A percentile compares a stretch with the other conserved stretches of the same genome.
Evolutionary conservation across 2,888 invertebrate species (phyloP).

Genomic region (Oxytorus armatus): DNA sequence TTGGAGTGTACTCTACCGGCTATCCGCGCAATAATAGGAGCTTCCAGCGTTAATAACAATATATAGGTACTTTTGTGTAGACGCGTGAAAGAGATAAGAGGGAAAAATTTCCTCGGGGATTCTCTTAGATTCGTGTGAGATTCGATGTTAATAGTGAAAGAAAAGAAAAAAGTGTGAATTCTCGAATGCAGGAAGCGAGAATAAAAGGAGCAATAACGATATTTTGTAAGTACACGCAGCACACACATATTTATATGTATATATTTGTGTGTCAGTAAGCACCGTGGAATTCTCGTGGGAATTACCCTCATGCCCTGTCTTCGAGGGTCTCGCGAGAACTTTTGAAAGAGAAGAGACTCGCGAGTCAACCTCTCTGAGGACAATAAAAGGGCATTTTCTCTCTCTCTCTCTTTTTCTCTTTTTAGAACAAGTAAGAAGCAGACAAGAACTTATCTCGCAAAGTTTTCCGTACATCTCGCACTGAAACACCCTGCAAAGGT

Average conservation of each 20-base stretch:
- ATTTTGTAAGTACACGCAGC: slow-evolving; percentile 24
- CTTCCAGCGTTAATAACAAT: slow-evolving; percentile 35
- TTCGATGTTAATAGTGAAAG: slow-evolving; percentile 11
- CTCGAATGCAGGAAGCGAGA: slow-evolving; percentile 50
- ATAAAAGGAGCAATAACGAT: slow-evolving; percentile 50
- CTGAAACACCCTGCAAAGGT: background rate
- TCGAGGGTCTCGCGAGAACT: slow-evolving; percentile 41
- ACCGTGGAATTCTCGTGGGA: slow-evolving; percentile 54
- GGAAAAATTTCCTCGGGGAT: slow-evolving; percentile 3
- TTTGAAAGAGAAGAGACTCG: slow-evolving; percentile 32
- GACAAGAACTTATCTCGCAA: slow-evolving; percentile 55
- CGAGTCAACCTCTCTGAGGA: slow-evolving; percentile 16
- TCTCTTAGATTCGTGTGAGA: slow-evolving; percentile 27
- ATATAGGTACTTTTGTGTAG: background rate
- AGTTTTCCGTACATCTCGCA: slow-evolving; percentile 32
- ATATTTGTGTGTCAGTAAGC: background rate
- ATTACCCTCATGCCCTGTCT: slow-evolving; percentile 27
- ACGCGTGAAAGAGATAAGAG: background rate
- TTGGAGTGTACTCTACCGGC: slow-evolving; percentile 1
- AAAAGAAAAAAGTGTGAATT: slow-evolving; percentile 38
- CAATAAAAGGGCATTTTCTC: slow-evolving; percentile 42
- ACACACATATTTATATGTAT: background rate
- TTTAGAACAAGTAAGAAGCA: slow-evolving; percentile 8
- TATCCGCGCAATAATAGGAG: slow-evolving; percentile 18
- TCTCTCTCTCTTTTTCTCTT: slow-evolving; percentile 8